Conservation (phyloP, 2,797 vertebrate genomes). For the Etheostoma perlongum region DNA sequence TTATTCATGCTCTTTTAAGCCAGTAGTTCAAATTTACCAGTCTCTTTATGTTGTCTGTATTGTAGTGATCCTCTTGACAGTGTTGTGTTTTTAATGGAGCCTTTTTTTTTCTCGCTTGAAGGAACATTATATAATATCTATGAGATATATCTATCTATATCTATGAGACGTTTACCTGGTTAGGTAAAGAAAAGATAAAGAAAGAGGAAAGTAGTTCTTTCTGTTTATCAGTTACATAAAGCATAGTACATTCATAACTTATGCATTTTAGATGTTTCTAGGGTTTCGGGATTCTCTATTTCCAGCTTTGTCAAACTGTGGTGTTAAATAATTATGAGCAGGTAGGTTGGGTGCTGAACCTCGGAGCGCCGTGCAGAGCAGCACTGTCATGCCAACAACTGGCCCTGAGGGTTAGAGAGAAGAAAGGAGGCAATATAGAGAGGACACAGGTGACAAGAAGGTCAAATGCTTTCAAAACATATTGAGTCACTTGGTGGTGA, state of each 20-base stretch:
- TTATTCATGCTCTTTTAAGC: not conserved
- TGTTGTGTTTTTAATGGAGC: not conserved
- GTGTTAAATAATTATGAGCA: conserved; percentile 72
- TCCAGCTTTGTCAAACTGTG: conserved; percentile 50
- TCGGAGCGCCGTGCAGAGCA: conserved; percentile 33
- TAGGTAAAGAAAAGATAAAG: conserved; percentile 11
- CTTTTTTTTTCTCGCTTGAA: not conserved
- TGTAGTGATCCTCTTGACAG: not conserved
- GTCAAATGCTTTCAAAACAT: conserved; percentile 29
- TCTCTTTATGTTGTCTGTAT: not conserved
- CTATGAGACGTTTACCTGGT: not conserved
- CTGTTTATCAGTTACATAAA: conserved; percentile 53
- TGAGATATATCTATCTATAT: not conserved
- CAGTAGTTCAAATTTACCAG: too few species aligned
- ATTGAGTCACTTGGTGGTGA: conserved; percentile 20
- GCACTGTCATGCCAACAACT: conserved; percentile 46
- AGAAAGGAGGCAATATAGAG: conserved; percentile 19
- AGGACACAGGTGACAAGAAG: conserved; percentile 23
- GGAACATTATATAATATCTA: not conserved
- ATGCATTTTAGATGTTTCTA: conserved; percentile 66
- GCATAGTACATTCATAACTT: conserved; percentile 22
- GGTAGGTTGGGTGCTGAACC: conserved; percentile 57
- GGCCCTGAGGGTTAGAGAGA: conserved; percentile 26
- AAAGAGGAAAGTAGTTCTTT: not conserved
- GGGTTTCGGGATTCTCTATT: conserved; percentile 32